Conservation (phyloP, 2,113 vertebrate species). For the Scopus umbretta region DNA sequence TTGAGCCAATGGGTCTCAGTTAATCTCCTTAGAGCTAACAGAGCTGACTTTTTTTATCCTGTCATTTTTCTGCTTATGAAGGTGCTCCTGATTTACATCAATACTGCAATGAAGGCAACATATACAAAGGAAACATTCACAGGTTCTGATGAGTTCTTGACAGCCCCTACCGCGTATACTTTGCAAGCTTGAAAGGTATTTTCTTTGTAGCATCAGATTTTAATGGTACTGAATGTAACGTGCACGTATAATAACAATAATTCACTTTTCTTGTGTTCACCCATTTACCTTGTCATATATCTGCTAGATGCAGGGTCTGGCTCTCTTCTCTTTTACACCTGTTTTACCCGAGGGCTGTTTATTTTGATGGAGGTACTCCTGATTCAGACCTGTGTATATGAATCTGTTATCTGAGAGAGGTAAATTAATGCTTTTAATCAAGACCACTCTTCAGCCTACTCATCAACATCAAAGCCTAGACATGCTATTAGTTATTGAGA, state of each 20-base stretch:
- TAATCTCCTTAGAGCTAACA: slow-evolving; percentile 34
- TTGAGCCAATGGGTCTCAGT: slow-evolving; percentile 47
- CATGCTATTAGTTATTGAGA: slow-evolving; percentile 59
- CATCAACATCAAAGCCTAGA: slow-evolving; percentile 58
- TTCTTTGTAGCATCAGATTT: slow-evolving; percentile 46
- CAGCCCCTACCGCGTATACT: not conserved
- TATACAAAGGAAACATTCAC: not conserved
- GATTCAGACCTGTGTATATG: slow-evolving; percentile 43
- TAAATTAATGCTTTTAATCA: slow-evolving; percentile 67
- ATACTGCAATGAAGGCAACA: not conserved
- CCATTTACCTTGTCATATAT: slow-evolving; percentile 18
- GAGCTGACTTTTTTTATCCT: not conserved
- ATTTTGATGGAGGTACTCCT: slow-evolving; percentile 49
- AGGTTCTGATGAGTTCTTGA: slow-evolving; percentile 32
- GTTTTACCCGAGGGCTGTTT: slow-evolving; percentile 23
- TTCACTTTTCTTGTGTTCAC: not conserved
- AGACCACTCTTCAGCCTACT: slow-evolving; percentile 50
- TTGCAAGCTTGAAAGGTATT: slow-evolving; percentile 42
- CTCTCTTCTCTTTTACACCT: slow-evolving; percentile 44
- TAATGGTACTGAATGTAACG: slow-evolving; percentile 29
- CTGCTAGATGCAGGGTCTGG: slow-evolving; percentile 11
- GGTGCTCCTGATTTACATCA: not conserved
- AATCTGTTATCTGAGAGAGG: slow-evolving; percentile 45
- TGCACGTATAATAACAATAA: slow-evolving; percentile 38
- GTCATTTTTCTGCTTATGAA: not conserved